Evolutionary conservation across 2,888 invertebrate genomes (phyloP).

Genomic region (Dicyrtomina minuta): DNA sequence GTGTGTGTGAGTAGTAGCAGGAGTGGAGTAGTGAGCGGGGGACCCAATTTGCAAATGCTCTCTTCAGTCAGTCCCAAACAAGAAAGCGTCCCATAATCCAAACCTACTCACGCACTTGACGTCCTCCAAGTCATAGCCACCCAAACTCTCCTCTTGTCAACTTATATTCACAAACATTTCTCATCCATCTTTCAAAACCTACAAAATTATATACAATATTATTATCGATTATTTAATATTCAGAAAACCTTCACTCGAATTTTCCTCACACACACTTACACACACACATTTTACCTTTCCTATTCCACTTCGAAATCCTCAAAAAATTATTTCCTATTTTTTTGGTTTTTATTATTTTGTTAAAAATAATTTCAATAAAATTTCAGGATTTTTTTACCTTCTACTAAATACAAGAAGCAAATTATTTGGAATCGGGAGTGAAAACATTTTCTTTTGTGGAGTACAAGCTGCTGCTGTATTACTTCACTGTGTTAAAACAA

Average conservation of each 20-base stretch:
- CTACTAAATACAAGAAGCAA: too few species aligned
- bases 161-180: background rate
- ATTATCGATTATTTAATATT: background rate
- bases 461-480: too few species aligned
- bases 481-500: too few species aligned
- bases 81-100: constrained; percentile 18
- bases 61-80: background rate
- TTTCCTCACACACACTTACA: background rate
- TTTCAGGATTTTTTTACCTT: too few species aligned
- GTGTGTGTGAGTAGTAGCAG: too few species aligned
- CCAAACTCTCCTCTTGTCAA: constrained; percentile 34
- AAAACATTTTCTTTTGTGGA: too few species aligned
- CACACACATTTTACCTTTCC: background rate
- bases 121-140: constrained; percentile 43
- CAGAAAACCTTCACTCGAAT: background rate
- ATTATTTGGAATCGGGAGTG: too few species aligned
- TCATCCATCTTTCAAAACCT: background rate
- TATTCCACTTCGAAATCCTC: background rate
- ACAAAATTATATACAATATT: too few species aligned
- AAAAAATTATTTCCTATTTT: background rate
- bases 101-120: constrained; percentile 51
- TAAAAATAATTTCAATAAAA: too few species aligned
- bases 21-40: constrained; percentile 14
- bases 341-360: too few species aligned
- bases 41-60: constrained; percentile 25